Evolutionary conservation across 2,113 vertebrate species (phyloP).

Genomic region (Pithys albifrons): DNA sequence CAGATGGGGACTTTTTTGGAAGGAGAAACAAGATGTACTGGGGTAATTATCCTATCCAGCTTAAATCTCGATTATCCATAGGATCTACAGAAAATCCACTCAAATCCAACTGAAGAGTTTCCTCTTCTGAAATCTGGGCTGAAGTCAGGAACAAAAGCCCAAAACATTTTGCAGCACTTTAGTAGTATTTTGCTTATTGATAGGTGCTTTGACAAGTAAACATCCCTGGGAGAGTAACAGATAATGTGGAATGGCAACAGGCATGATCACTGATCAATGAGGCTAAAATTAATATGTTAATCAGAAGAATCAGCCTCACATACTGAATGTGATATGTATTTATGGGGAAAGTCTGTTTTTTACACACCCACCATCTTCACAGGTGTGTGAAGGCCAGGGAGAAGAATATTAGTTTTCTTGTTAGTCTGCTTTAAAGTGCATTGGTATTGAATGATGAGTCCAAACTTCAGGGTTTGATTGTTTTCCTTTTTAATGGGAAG

Average conservation of each 20-base stretch:
- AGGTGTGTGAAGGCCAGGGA: neutral
- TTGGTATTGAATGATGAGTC: neutral
- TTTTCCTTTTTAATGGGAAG: conserved; percentile 4
- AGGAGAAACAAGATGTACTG: neutral
- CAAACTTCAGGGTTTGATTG: neutral
- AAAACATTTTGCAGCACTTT: neutral
- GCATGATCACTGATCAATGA: neutral
- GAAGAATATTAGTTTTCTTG: neutral
- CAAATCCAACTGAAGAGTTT: neutral
- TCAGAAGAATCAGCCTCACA: neutral
- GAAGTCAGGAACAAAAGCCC: neutral
- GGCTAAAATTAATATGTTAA: neutral
- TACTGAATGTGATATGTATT: neutral
- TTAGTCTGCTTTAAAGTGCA: neutral
- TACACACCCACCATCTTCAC: neutral
- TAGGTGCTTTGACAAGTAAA: neutral
- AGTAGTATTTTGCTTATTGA: neutral
- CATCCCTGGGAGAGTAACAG: neutral
- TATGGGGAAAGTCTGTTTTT: neutral
- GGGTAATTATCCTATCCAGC: neutral
- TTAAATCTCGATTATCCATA: neutral
- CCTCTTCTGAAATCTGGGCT: neutral
- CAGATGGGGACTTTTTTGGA: neutral
- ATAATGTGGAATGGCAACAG: neutral
- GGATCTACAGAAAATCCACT: neutral